Conservation (phyloP, 2,797 vertebrate species). For the Antrozous pallidus region DNA sequence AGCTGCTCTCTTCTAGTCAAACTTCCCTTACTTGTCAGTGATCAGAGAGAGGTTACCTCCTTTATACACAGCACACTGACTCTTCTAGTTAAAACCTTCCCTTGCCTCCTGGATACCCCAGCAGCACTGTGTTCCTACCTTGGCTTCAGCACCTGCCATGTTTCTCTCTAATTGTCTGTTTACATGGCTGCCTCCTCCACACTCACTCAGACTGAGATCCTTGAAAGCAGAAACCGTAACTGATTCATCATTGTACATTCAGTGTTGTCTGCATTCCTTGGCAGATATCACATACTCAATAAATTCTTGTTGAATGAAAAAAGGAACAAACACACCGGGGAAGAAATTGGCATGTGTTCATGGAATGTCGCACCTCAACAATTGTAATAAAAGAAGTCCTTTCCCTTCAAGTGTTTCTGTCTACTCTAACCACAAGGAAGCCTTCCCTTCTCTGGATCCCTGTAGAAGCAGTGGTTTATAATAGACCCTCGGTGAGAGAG, state of each 20-base stretch:
- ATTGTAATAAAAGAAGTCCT: conserved; percentile 32
- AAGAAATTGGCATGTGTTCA: conserved; percentile 57
- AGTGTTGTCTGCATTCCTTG: conserved; percentile 57
- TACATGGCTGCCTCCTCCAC: conserved; percentile 51
- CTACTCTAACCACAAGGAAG: neutral
- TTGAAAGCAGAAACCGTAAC: conserved; percentile 62
- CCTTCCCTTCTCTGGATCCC: neutral
- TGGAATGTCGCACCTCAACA: conserved; percentile 68
- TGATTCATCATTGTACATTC: conserved; percentile 68
- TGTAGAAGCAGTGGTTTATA: neutral
- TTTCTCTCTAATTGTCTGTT: conserved; percentile 57
- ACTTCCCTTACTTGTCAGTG: neutral
- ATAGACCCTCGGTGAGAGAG: neutral
- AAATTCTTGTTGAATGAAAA: conserved; percentile 65
- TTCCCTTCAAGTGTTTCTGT: neutral
- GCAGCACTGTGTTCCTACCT: neutral
- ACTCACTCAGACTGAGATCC: conserved; percentile 45
- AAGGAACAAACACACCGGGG: conserved; percentile 52
- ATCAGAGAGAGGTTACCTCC: neutral
- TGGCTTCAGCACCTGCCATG: neutral
- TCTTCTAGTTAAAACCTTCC: neutral
- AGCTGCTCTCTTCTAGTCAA: neutral
- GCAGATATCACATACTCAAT: conserved; percentile 64
- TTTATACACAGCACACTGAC: neutral
- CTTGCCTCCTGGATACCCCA: neutral